Conservation (phyloP, 92 coral and sea anemone species). For the Phenganax marumi region DNA sequence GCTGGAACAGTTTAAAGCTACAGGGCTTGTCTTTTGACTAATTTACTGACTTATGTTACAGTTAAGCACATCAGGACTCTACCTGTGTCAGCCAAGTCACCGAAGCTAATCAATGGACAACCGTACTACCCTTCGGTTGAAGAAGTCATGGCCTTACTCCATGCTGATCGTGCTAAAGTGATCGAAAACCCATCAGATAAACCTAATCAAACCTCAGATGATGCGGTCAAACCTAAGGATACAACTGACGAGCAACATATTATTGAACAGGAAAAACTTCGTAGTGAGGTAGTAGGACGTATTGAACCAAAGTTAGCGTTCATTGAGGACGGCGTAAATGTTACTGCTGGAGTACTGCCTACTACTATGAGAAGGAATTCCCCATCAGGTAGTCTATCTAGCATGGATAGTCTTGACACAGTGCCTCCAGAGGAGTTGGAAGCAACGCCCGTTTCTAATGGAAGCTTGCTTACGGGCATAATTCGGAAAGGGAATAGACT, state of each 20-base stretch:
- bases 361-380: constrained; percentile 82
- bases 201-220: background rate
- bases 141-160: constrained; percentile 42
- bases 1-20: too few relatives aligned
- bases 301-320: constrained; percentile 86
- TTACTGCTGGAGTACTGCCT: constrained; percentile 85
- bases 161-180: constrained; percentile 28
- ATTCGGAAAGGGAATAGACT: constrained; percentile 58
- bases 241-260: constrained; percentile 29
- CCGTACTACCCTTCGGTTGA: constrained; percentile 44
- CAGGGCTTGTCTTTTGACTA: too few relatives aligned
- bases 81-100: background rate
- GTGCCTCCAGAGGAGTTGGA: constrained; percentile 52
- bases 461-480: constrained; percentile 60
- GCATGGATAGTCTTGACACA: constrained; percentile 90
- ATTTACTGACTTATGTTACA: background rate
- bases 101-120: constrained; percentile 19
- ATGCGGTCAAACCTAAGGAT: constrained; percentile 17
- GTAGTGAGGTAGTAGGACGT: constrained; percentile 79
- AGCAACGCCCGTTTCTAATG: constrained; percentile 23
- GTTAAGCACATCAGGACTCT: constrained; percentile 17
- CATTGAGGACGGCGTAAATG: constrained; percentile 58
- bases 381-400: constrained; percentile 85
- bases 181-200: constrained; percentile 11
- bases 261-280: constrained; percentile 73